Conservation (phyloP, 53 echinoderm and acorn worm genomes). For the Mesocentrotus franciscanus region DNA sequence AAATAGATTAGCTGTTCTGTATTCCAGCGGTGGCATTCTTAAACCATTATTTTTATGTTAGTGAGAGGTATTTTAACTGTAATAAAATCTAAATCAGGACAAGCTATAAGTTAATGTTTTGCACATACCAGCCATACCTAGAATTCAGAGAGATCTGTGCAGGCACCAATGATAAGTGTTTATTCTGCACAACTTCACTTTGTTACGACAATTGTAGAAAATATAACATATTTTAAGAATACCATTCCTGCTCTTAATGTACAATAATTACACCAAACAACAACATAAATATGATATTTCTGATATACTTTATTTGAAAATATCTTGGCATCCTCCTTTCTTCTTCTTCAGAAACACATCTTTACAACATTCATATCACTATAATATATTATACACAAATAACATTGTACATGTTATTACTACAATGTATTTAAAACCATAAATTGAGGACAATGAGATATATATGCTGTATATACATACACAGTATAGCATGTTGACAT, state of each 20-base stretch:
- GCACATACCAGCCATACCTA: no score
- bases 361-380: constrained; percentile 14
- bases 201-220: no score
- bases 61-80: no score
- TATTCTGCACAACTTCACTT: no score
- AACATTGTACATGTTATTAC: constrained; percentile 4
- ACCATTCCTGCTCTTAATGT: neutral
- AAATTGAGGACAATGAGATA: neutral
- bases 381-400: neutral
- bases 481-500: neutral
- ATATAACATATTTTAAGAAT: no score
- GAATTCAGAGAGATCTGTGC: no score
- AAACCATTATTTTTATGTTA: no score
- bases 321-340: constrained; percentile 36
- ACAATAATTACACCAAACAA: neutral
- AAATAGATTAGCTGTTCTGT: no score
- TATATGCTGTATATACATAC: constrained; percentile 29
- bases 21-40: no score
- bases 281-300: neutral
- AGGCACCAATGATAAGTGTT: no score
- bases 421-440: neutral
- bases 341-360: constrained; percentile 10
- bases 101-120: no score
- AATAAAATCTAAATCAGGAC: no score
- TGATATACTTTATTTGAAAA: constrained; percentile 60